A percentile compares a stretch with the other conserved stretches of the same genome.
phyloP scores from a whole-genome alignment of 2,113 vertebrate genomes.

The Prunella himalayana region DNA sequence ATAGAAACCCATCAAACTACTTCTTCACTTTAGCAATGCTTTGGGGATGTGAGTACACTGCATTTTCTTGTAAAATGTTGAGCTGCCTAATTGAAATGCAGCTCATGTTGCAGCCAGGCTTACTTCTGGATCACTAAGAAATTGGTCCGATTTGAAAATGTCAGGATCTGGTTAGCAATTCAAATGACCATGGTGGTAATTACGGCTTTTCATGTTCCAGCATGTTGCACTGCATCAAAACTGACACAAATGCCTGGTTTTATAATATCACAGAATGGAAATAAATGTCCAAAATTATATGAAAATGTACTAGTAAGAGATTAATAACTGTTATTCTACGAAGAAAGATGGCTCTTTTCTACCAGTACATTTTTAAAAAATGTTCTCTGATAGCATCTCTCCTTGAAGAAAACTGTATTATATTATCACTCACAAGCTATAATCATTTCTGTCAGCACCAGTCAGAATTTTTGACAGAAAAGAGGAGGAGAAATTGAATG shows the following conservation, averaged over 20 bases:
- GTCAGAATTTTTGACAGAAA: constrained; percentile 41
- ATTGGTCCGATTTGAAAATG: constrained; percentile 79
- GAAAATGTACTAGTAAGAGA: constrained; percentile 79
- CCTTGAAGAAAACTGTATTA: constrained; percentile 76
- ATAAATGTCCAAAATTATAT: constrained; percentile 79
- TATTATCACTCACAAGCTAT: constrained; percentile 81
- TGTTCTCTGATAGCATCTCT: constrained; percentile 75
- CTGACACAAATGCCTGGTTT: constrained; percentile 77
- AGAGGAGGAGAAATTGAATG: constrained; percentile 17
- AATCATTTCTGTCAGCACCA: constrained; percentile 75
- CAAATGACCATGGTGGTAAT: constrained; percentile 79
- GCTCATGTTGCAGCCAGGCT: constrained; percentile 7
- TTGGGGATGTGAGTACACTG: background rate
- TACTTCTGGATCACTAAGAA: constrained; percentile 71
- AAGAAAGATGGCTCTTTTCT: constrained; percentile 79
- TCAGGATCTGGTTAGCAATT: constrained; percentile 86
- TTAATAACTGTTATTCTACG: constrained; percentile 78
- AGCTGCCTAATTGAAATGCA: constrained; percentile 65
- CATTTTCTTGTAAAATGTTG: background rate
- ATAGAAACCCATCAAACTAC: background rate
- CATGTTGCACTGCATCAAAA: constrained; percentile 77
- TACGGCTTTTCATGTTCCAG: constrained; percentile 79
- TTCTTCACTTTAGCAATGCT: background rate
- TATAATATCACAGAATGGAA: constrained; percentile 76
- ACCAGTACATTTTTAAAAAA: constrained; percentile 76